Conservation (phyloP, 2,888 invertebrate species). For the Phoenoteleia sp. region DNA sequence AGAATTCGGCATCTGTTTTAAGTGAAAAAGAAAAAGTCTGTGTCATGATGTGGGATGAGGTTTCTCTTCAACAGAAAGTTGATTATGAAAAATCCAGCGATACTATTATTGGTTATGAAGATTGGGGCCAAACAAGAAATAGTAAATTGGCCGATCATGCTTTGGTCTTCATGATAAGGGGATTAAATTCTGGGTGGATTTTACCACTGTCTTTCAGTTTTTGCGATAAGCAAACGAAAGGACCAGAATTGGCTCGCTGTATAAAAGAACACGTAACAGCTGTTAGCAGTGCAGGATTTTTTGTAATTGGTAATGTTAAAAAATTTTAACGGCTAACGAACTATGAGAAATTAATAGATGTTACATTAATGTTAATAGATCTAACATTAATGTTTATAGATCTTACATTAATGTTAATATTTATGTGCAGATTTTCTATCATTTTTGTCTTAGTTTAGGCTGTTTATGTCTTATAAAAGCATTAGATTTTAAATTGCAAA, state of each 20-base stretch:
- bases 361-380: too few species aligned
- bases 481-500: too few species aligned
- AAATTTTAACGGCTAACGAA: neutral
- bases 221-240: slow-evolving; percentile 46
- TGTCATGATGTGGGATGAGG: neutral
- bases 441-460: too few species aligned
- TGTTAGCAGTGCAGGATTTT: slow-evolving; percentile 35
- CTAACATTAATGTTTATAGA: too few species aligned
- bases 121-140: slow-evolving; percentile 50
- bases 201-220: slow-evolving; percentile 53
- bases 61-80: slow-evolving; percentile 30
- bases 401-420: too few species aligned
- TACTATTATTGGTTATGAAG: slow-evolving; percentile 61
- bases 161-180: slow-evolving; percentile 60
- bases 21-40: neutral
- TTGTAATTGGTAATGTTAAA: slow-evolving; percentile 11
- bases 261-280: slow-evolving; percentile 38
- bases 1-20: neutral
- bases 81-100: slow-evolving; percentile 19
- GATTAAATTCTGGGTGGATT: slow-evolving; percentile 44
- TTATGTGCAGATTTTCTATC: too few species aligned
- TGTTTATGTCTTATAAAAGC: too few species aligned
- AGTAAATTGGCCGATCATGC: slow-evolving; percentile 56
- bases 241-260: slow-evolving; percentile 33
- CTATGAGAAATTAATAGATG: neutral